Base-by-base conservation (phyloP, 2,113 vertebrate species). In the Cebus imitator region DNA sequence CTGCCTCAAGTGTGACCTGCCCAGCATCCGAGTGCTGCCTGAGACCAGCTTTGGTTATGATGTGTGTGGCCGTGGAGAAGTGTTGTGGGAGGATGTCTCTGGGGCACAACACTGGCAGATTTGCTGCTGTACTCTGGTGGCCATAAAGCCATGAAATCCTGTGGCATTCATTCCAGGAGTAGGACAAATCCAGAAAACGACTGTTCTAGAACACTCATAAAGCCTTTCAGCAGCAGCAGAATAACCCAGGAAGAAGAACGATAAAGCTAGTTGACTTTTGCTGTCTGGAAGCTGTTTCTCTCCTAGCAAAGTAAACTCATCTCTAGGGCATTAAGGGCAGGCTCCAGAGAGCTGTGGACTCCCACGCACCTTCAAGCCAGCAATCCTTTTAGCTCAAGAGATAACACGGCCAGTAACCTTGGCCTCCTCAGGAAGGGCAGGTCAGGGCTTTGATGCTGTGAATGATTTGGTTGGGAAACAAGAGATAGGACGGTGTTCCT, bases 201-300 rank as follows among this genome's bases (percentile, higher is more conserved):
- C 66, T 85, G 43, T 30, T n/a, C 40, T 81, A 8, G 52, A 13
- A 73, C 30, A 17, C 32, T 5, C 35, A 87, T 90, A 84, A 6
- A 85, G 32, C 18, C 12, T 88, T 20, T 73, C 58, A 76, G 70
- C 40, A 78, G 57, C 8, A 81, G 45, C 45, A 78, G 87, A 91
- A 52, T 58, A 75, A 79, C 48, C 23, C 83, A 72, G 85, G 90
- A 72, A 94, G 90, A n/a, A 89, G 75, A 48, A 23, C 0, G 40
- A 95, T 48, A 92, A 79, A 58, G 4, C 6, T 88, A 25, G 52
- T 57, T 94, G 97, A 92, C 95, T 90, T 97, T 92, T 92, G 84
- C 30, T 87, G 75, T 70, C 23, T 12, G 35, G 73, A 70, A 21
- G 76, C 30, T 82, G 52, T 86, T 96, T 95, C 95, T 83, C 50